Evolutionary conservation across 2,888 invertebrate species (phyloP), one percentile per base, ranked within the genome.

Genomic region (Cryptocephalus moraei): DNA sequence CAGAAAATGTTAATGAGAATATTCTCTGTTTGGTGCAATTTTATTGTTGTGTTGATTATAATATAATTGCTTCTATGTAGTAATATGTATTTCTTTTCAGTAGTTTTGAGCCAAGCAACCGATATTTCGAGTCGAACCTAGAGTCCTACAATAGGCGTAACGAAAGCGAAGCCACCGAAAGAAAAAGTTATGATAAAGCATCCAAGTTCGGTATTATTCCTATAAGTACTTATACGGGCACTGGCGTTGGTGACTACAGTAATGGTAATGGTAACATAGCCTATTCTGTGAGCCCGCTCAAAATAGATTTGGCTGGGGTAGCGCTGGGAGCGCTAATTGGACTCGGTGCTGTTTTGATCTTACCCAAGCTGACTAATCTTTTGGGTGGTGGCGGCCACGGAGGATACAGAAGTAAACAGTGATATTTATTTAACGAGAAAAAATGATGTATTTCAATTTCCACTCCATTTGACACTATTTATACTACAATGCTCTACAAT

Each of bases 221-320:
- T 39, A 49, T 60, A 12, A 72, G 75, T 0, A 64, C 73, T 1
- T 79, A 74, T 53, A 79, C 78, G 9, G 73, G 69, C 44, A 73
- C 74, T 9, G 76, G 75, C 41, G 53, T 42, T 44, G 60, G 62
- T 4, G 69, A 67, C 10, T 68, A 69, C 11, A 72, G 72, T 4
- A 67, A 43, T 9, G 40, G 40, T 22, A 32, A 48, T 10, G 44
- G 45, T 9, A 72, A 72, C 6, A 65, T 77, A 9, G 82, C 84
- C 0, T 63, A 66, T 41, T 69, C 80, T 10, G 84, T 86, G 56
- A 81, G 81, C 1, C 86, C 88, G 0, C 74, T 86, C 49, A 89
- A 87, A 71, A 79, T 90, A 44, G 90, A 90, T 61, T 73, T 90
- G 1, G 90, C 89, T 8, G 90, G 89, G 1, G 80, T 90, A 8